Conservation (phyloP, 2,113 vertebrate genomes). For the Penelope pileata region DNA sequence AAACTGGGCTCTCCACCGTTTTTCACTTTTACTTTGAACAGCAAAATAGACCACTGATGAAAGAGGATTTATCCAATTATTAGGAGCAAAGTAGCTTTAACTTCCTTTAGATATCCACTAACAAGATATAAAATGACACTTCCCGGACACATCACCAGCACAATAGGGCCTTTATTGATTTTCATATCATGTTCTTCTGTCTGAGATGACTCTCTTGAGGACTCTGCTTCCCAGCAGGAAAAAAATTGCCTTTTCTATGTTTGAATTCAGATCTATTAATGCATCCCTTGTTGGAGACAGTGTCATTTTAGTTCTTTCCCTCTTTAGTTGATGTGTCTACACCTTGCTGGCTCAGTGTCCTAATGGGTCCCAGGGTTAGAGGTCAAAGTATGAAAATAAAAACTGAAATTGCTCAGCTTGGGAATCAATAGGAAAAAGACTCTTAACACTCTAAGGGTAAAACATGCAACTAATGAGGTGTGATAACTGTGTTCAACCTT, state of each 20-base stretch:
- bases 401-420: slow-evolving; percentile 65
- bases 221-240: slow-evolving; percentile 81
- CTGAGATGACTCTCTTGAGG: slow-evolving; percentile 79
- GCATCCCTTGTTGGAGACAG: slow-evolving; percentile 75
- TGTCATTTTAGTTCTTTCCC: slow-evolving; percentile 78
- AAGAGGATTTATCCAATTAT: slow-evolving; percentile 78
- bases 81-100: slow-evolving; percentile 79
- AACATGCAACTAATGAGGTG: slow-evolving; percentile 63
- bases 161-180: slow-evolving; percentile 81
- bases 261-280: slow-evolving; percentile 83
- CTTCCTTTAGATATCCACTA: slow-evolving; percentile 77
- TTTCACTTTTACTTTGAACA: slow-evolving; percentile 66
- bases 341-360: slow-evolving; percentile 69
- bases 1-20: slow-evolving; percentile 12
- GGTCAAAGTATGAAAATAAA: slow-evolving; percentile 73
- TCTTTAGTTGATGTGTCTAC: slow-evolving; percentile 77
- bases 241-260: slow-evolving; percentile 78
- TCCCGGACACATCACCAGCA: slow-evolving; percentile 80
- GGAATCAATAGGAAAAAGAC: slow-evolving; percentile 72
- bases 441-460: slow-evolving; percentile 63
- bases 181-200: slow-evolving; percentile 83
- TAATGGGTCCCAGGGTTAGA: slow-evolving; percentile 78
- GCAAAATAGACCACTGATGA: slow-evolving; percentile 71
- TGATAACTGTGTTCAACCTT: slow-evolving; percentile 40
- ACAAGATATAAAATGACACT: slow-evolving; percentile 82